These are phyloP conservation scores for Columba janthina DNA, from an alignment of 2,113 vertebrate genomes.

Conservation along the genomic window DNA sequence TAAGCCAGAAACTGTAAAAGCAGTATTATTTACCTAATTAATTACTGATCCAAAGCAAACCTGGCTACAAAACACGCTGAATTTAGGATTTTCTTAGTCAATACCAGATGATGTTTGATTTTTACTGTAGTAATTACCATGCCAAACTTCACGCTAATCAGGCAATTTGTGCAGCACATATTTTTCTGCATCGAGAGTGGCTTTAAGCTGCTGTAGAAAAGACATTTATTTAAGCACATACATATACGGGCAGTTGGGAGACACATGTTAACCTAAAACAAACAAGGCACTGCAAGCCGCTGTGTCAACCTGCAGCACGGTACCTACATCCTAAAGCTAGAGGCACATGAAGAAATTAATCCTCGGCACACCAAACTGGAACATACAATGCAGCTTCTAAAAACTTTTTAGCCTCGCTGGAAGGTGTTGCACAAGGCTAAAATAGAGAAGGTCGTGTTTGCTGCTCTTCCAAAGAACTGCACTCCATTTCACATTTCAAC, in stretches of 20 bases:
- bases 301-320: not conserved
- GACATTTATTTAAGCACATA: not conserved
- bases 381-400: not conserved
- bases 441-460: fast-evolving
- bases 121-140: not conserved
- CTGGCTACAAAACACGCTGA: not conserved
- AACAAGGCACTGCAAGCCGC: not conserved
- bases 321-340: not conserved
- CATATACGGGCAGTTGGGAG: not conserved
- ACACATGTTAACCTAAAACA: not conserved
- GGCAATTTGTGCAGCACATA: not conserved
- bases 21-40: not conserved
- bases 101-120: not conserved
- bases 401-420: not conserved
- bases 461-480: not conserved
- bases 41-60: not conserved
- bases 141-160: not conserved
- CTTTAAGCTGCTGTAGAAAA: not conserved
- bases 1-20: not conserved
- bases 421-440: not conserved
- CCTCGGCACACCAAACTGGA: not conserved
- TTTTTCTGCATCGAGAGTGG: not conserved
- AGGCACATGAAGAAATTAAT: not conserved
- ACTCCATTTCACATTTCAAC: not conserved
- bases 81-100: not conserved